A percentile compares a stretch with the other conserved stretches of the same genome.
These are phyloP conservation scores for Pissodes strobi DNA, from an alignment of 1,140 invertebrate genomes.

Conservation along the genomic window DNA sequence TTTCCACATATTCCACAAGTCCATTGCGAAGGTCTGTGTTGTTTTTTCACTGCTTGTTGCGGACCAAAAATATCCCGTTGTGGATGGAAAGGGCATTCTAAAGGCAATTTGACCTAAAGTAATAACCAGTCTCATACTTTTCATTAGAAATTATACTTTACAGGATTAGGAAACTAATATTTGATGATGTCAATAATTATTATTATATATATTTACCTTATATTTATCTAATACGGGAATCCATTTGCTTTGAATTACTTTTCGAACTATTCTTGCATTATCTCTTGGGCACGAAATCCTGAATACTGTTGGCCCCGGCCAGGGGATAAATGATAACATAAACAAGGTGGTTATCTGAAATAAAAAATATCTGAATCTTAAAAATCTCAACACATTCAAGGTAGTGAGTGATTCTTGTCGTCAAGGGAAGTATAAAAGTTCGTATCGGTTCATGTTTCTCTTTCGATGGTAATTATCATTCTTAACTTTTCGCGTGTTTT, in stretches of 20 bases:
- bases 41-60: conserved; percentile 79
- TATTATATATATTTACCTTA: too few relatives aligned
- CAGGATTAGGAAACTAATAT: too few relatives aligned
- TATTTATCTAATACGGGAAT: conserved; percentile 84
- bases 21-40: conserved; percentile 84
- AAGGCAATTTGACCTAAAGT: conserved; percentile 66
- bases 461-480: too few relatives aligned
- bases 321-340: conserved; percentile 80
- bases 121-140: not conserved
- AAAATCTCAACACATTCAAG: too few relatives aligned
- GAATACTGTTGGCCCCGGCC: conserved; percentile 83
- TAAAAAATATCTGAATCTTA: too few relatives aligned
- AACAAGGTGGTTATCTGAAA: conserved; percentile 62
- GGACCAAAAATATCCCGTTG: conserved; percentile 83
- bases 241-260: conserved; percentile 89
- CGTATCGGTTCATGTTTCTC: too few relatives aligned
- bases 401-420: too few relatives aligned
- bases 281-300: conserved; percentile 86
- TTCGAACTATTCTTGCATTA: conserved; percentile 84
- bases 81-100: conserved; percentile 89
- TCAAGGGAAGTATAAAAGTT: too few relatives aligned
- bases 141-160: too few relatives aligned
- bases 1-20: conserved; percentile 90
- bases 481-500: too few relatives aligned
- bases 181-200: too few relatives aligned